phyloP scores from a whole-genome alignment of 1,140 invertebrate genomes.

The Sinella curviseta region DNA sequence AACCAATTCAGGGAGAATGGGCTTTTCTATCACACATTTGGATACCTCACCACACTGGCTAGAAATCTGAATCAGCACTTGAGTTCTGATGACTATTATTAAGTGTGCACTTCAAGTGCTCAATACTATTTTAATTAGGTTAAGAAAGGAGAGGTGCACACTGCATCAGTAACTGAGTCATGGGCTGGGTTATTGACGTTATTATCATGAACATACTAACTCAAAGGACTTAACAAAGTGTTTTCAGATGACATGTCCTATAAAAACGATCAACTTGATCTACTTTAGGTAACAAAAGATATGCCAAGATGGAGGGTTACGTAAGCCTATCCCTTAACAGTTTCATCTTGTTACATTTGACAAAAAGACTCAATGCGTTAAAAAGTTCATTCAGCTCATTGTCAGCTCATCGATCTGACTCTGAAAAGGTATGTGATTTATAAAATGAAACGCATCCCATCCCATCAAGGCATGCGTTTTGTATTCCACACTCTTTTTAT shows the following conservation, averaged over 20 bases:
- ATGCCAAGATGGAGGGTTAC: not conserved
- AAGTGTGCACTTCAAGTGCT: not conserved
- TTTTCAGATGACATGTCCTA: not conserved
- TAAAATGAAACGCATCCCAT: too few relatives aligned
- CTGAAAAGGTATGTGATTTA: too few relatives aligned
- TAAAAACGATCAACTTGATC: conserved; percentile 20
- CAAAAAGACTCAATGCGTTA: too few relatives aligned
- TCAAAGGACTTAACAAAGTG: not conserved
- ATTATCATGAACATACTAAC: not conserved
- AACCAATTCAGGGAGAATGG: not conserved
- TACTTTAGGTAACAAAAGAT: not conserved
- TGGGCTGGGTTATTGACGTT: conserved; percentile 14
- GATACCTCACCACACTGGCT: not conserved
- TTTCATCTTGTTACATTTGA: too few relatives aligned
- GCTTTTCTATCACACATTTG: not conserved
- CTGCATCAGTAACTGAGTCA: not conserved
- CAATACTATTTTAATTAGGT: conserved; percentile 6
- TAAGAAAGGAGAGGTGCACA: conserved; percentile 12
- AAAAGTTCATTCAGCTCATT: too few relatives aligned
- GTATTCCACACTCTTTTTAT: too few relatives aligned
- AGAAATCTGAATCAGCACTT: not conserved
- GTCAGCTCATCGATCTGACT: too few relatives aligned
- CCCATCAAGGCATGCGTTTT: too few relatives aligned
- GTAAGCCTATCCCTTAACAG: not conserved
- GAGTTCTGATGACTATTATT: not conserved